Percentiles rank a stretch among this genome's conserved stretches.
These are phyloP conservation scores for Phanerotoma sp. DNA, from an alignment of 2,888 invertebrate species.

Conservation along the genomic window DNA sequence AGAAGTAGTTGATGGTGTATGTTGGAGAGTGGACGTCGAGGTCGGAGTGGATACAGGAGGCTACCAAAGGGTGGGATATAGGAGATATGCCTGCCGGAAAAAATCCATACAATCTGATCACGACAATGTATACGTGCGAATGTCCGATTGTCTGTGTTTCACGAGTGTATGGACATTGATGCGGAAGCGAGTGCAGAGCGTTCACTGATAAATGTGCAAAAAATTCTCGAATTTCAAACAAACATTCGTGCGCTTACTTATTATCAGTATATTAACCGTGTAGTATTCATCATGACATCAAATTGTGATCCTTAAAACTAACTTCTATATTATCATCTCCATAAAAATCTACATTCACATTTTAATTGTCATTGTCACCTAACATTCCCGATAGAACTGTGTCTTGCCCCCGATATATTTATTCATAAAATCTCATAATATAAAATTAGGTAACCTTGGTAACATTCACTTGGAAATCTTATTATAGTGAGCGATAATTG, in stretches of 20 bases:
- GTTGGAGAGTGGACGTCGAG: slow-evolving; percentile 27
- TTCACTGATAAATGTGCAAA: slow-evolving; percentile 53
- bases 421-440: no score
- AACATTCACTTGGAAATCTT: no score
- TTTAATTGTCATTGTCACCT: no score
- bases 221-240: slow-evolving; percentile 40
- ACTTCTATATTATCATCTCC: no score
- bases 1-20: slow-evolving; percentile 29
- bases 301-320: no score
- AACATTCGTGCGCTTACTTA: slow-evolving; percentile 35
- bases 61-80: slow-evolving; percentile 34
- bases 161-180: slow-evolving; percentile 48
- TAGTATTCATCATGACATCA: no score
- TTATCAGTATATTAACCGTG: not conserved
- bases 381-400: no score
- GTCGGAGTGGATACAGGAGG: slow-evolving; percentile 28
- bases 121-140: slow-evolving; percentile 56
- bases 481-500: no score
- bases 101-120: slow-evolving; percentile 58
- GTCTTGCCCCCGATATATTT: no score
- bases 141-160: slow-evolving; percentile 54
- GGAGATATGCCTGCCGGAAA: slow-evolving; percentile 51
- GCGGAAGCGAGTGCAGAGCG: slow-evolving; percentile 50
- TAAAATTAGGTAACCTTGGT: no score
- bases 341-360: no score